Percentiles rank a stretch among this genome's conserved stretches.
Evolutionary conservation across 2,888 invertebrate genomes (phyloP).

Genomic region (Craniophora ligustri): DNA sequence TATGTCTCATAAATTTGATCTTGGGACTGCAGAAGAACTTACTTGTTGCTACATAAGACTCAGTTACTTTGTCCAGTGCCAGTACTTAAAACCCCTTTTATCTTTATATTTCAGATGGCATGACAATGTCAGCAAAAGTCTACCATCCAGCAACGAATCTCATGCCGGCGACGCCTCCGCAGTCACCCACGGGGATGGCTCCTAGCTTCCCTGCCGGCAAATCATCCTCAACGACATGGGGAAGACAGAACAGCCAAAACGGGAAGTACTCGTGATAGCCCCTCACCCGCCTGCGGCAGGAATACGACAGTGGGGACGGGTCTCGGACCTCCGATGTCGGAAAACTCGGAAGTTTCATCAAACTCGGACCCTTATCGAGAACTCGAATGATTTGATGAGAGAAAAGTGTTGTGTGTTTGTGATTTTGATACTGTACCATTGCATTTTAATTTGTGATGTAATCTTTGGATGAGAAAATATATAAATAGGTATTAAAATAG

Average conservation of each 20-base stretch:
- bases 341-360: constrained; percentile 18
- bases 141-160: constrained; percentile 84
- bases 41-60: no score
- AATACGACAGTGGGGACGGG: constrained; percentile 16
- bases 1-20: no score
- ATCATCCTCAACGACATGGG: constrained; percentile 59
- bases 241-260: constrained; percentile 75
- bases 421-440: background rate
- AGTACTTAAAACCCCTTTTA: no score
- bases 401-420: background rate
- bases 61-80: no score
- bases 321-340: constrained; percentile 12
- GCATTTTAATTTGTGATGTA: background rate
- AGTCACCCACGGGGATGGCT: constrained; percentile 69
- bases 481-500: no score
- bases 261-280: constrained; percentile 70
- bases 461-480: no score
- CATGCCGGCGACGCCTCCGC: constrained; percentile 74
- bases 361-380: constrained; percentile 19
- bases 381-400: constrained; percentile 12
- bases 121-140: constrained; percentile 75
- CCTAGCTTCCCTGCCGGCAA: constrained; percentile 64
- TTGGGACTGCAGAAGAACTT: no score
- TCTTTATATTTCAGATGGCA: constrained; percentile 70
- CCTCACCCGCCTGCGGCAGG: constrained; percentile 3